phyloP scores from a whole-genome alignment of 2,888 invertebrate species.

The Orchestes rusci region DNA sequence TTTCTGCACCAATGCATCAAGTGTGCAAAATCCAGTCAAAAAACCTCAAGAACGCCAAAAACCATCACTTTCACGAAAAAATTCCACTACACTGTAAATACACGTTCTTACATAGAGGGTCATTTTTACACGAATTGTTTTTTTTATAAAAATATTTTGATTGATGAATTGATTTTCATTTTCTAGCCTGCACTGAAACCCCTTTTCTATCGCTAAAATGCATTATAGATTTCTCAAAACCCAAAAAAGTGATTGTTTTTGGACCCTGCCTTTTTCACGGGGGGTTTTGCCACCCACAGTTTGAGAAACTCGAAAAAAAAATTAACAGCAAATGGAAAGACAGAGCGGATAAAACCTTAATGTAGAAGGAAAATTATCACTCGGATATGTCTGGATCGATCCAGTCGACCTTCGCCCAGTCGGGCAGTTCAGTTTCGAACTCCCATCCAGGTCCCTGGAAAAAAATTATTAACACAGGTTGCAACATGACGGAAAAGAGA shows the following conservation, averaged over 20 bases:
- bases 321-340: conserved; percentile 37
- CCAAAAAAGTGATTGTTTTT: conserved; percentile 36
- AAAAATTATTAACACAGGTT: conserved; percentile 16
- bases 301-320: neutral
- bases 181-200: too few species aligned
- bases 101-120: too few species aligned
- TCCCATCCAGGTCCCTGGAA: conserved; percentile 89
- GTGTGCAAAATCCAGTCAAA: too few species aligned
- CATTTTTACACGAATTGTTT: too few species aligned
- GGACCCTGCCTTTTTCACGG: conserved; percentile 38
- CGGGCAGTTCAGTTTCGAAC: conserved; percentile 85
- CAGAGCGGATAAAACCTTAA: conserved; percentile 39
- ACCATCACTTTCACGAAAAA: too few species aligned
- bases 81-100: too few species aligned
- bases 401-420: conserved; percentile 88
- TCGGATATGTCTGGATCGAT: conserved; percentile 55
- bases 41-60: too few species aligned
- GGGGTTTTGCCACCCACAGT: neutral
- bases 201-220: too few species aligned
- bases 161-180: too few species aligned
- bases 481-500: neutral
- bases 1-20: too few species aligned
- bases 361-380: conserved; percentile 33
- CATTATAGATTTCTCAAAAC: too few species aligned
- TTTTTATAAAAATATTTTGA: too few species aligned